These are phyloP conservation scores for Perizoma flavofasciatum DNA, from an alignment of 2,888 invertebrate species.

Conservation along the genomic window DNA sequence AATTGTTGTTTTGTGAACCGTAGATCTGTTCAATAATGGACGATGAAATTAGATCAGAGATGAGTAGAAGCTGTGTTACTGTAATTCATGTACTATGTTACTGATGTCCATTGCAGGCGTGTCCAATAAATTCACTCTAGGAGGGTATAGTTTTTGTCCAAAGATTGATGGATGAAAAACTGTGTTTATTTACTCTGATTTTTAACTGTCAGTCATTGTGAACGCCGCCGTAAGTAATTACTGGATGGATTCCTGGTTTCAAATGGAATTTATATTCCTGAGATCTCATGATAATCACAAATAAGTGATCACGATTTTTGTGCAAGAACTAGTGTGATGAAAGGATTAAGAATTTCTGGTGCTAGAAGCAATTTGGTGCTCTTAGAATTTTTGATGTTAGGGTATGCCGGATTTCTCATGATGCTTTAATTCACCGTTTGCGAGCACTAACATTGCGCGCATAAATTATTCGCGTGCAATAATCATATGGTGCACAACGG, in stretches of 20 bases:
- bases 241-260: background rate
- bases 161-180: slow-evolving; percentile 40
- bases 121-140: slow-evolving; percentile 38
- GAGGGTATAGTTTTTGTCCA: slow-evolving; percentile 35
- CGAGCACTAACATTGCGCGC: too few species aligned
- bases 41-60: background rate
- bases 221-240: slow-evolving; percentile 14
- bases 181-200: slow-evolving; percentile 35
- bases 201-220: slow-evolving; percentile 18
- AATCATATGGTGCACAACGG: too few species aligned
- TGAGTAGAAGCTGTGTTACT: slow-evolving; percentile 5
- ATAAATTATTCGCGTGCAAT: too few species aligned
- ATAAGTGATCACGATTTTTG: background rate
- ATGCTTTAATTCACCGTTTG: too few species aligned
- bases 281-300: background rate
- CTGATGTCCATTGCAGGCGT: slow-evolving; percentile 31
- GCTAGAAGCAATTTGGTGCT: too few species aligned
- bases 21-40: too few species aligned
- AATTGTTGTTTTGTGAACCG: too few species aligned
- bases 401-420: too few species aligned
- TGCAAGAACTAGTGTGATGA: too few species aligned
- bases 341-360: too few species aligned
- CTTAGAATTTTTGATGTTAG: too few species aligned
- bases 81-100: slow-evolving; percentile 17
- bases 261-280: background rate